Percentiles rank a stretch among this genome's conserved stretches.
phyloP scores from a whole-genome alignment of 1,140 invertebrate genomes.

The Calosoma granatense region DNA sequence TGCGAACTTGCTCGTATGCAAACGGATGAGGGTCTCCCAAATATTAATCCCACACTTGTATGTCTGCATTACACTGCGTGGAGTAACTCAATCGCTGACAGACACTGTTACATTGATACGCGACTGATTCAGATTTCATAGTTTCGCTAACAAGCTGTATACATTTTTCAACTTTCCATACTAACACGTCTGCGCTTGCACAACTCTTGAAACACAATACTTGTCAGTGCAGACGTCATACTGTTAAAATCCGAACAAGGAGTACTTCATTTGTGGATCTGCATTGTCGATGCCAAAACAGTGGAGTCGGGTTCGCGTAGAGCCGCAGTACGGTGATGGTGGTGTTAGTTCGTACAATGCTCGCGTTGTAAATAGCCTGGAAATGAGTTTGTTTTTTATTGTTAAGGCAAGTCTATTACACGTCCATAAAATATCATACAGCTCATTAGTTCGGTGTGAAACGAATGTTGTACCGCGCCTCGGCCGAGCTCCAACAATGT shows the following conservation, averaged over 20 bases:
- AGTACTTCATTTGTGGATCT: neutral
- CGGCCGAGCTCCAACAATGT: neutral
- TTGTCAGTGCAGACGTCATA: neutral
- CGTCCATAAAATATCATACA: slow-evolving; percentile 7
- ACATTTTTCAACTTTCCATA: no score
- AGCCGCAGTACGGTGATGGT: no score
- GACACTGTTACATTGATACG: neutral
- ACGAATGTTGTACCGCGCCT: slow-evolving; percentile 5
- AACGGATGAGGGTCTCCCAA: no score
- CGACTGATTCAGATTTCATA: neutral
- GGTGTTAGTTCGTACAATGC: neutral
- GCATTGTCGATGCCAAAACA: neutral
- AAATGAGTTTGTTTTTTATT: slow-evolving; percentile 7
- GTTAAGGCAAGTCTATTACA: neutral
- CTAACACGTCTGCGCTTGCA: no score
- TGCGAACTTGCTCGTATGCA: no score
- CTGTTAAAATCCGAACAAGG: neutral
- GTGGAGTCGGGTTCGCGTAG: no score
- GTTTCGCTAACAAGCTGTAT: no score
- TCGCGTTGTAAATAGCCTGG: neutral
- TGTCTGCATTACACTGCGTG: no score
- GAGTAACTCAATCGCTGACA: no score
- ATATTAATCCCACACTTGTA: no score
- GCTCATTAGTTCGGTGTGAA: slow-evolving; percentile 4
- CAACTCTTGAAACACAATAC: slow-evolving; percentile 1